Base-by-base conservation (phyloP, 2,113 vertebrate species). In the Corapipo altera region DNA sequence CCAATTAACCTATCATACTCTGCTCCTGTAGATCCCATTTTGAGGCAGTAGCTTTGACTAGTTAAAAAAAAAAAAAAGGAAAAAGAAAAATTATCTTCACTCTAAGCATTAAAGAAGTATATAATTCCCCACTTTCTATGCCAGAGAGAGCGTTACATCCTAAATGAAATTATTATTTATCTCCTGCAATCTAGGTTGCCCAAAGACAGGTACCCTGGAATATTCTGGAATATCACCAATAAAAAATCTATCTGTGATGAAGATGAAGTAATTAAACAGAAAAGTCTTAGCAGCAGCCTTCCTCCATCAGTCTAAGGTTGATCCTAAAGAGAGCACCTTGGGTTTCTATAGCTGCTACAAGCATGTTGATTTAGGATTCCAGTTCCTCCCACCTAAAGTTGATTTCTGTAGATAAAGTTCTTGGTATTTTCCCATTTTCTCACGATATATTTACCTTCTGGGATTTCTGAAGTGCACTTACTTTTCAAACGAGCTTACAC, bases 1-100 rank as follows among this genome's bases (percentile, higher is more conserved):
- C 62, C 84, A 94, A 95, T 96, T 96, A 93, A 96, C 74, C 86
- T 93, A 85, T 86, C 83, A 75, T 72, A 81, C 64, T 23, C 37
- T 78, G 22, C n/a, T 88, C n/a, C 61, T 65, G 61, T 72, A 85
- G 54, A 82, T 76, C 41, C 65, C 70, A 76, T 82, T 95, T 82
- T 92, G 84, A 69, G 57, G 52, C 43, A 62, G n/a, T 61, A 75
- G 13, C 48, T 89, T 87, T 71, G 12, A 41, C 35, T 83, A 70
- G 64, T 58, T 73, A 54, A 37, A 28, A 41, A 30, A 51, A 44
- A 66, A 54, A 43, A 52, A n/a, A 15, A 55, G 2, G 23, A 39
- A 21, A 37, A 39, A n/a, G 3, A 26, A 11, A 58, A 3, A 26
- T 41, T 18, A 37, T 4, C 6, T 72, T 89, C 39, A 24, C 17